Evolutionary conservation across 2,113 vertebrate species (phyloP), one percentile per base, ranked within the genome.

Genomic region (Solea senegalensis): DNA sequence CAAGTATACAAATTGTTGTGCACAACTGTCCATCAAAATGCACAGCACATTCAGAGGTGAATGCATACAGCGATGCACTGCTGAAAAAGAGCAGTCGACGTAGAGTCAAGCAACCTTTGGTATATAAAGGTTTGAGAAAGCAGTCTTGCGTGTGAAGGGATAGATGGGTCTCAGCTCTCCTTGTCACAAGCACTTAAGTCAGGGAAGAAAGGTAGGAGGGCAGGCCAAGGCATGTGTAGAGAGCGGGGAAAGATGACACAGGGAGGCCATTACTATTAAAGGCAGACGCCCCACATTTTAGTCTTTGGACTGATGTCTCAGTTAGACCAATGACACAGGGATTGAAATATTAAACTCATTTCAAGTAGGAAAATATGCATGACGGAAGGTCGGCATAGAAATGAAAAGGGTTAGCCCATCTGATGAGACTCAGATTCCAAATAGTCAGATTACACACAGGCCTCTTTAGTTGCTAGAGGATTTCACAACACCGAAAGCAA

Each of bases 101-200:
- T 80, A 49, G 63, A 79, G 41, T 78, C 67, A 69, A 76, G 65
- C 48, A 43, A 51, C 63, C 51, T 8, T 52, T 62, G 28, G 75
- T 69, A 69, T 76, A 76, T 69, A 74, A 53, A 55, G 54, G 56
- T 59, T 73, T 72, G 48, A 75, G 76, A 84, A 81, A 52, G 57
- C 74, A 72, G 72, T 65, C 72, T 76, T 85, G 75, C 73, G 52
- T 84, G 79, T 77, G 60, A 86, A 83, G 49, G 51, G 69, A 58
- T 80, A 74, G 84, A 85, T 76, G 61, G 61, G 62, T 68, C 79
- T 85, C 76, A 60, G 72, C 59, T 78, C 67, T 72, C 34, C 72
- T 75, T 83, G 88, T 89, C 86, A 88, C 59, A 76, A 65, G 59
- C 34, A 61, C 43, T 86, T 80, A 72, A 62, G 28, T 87, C 68